Evolutionary conservation across 1,140 invertebrate species (phyloP), one percentile per base, ranked within the genome.

Genomic region (Atta texana): DNA sequence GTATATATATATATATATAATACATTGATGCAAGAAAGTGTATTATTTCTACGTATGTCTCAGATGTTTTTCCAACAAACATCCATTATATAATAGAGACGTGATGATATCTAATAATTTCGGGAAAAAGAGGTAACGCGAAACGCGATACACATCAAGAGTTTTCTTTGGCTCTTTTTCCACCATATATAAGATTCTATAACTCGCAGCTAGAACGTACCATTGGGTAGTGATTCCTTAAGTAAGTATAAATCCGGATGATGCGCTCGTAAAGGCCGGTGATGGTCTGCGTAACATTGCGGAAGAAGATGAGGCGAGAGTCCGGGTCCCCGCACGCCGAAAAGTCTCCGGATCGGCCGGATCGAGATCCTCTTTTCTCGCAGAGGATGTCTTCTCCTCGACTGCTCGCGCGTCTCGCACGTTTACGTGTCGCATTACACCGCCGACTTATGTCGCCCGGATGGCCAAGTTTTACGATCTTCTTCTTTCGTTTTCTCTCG

Each of bases 161-260:
- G 34, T 61, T 44, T 24, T 3, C 21, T 31, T 10, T 3, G 3
- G 3, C 6, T 16, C 24, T 61, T 61, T 34, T 53, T 8, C 7
- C 31, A 21, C 31, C 44, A 14, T 12, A 14, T 55, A 64, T 78
- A 75, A 63, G n/a, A 34, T 81, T 39, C 88, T 75, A 89, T 87
- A 90, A 89, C 81, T 84, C 75, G 77, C 64, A 66, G 55, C 88
- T 63, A 66, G 80, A 87, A 66, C 31, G 31, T 34, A 6, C 85
- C 76, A 84, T 75, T 76, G 87, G 59, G 53, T 92, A 91, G 92
- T 90, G 92, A 90, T 92, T 93, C 91, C 87, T 91, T 93, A 93
- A 93, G 92, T 93, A 93, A 93, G 92, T 93, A 93, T 92, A 93
- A 94, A 93, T 93, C 92, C 91, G 92, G 88, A 90, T 93, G 92